phyloP scores from a whole-genome alignment of 2,888 invertebrate genomes.

The Antitype chi region DNA sequence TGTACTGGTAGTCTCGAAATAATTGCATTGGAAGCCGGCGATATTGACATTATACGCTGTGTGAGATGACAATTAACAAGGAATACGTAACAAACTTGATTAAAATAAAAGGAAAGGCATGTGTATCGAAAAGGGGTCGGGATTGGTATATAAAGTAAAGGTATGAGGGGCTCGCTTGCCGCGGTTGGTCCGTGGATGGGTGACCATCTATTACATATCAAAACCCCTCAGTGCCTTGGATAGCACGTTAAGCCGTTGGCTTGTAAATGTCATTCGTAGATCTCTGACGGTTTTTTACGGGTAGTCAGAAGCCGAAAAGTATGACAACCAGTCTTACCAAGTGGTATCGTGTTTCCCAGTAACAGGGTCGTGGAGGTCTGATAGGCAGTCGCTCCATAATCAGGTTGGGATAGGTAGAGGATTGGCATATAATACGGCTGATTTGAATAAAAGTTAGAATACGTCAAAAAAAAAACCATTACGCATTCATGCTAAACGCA shows the following conservation, averaged over 20 bases:
- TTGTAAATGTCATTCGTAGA: background rate
- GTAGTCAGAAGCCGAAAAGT: too few relatives aligned
- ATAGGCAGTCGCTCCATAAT: background rate
- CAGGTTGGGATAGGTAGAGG: too few relatives aligned
- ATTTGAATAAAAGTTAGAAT: too few relatives aligned
- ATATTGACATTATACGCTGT: slow-evolving; percentile 35
- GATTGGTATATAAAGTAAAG: background rate
- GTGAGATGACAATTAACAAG: slow-evolving; percentile 39
- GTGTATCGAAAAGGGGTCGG: background rate
- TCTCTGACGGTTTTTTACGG: background rate
- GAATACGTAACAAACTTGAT: slow-evolving; percentile 14
- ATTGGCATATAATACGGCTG: too few relatives aligned
- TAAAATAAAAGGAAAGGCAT: background rate
- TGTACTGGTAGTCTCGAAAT: slow-evolving; percentile 40
- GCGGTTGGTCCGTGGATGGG: too few relatives aligned
- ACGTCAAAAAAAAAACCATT: too few relatives aligned
- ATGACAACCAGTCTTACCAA: background rate
- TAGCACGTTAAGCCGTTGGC: background rate
- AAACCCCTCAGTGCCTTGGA: background rate
- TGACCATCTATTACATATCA: too few relatives aligned
- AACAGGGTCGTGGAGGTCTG: background rate
- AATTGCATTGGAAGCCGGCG: slow-evolving; percentile 48
- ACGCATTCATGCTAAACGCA: too few relatives aligned
- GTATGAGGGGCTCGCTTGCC: too few relatives aligned
- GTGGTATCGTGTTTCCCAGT: too few relatives aligned